These are phyloP conservation scores for Orthosia incerta DNA, from an alignment of 2,888 invertebrate species.

Conservation along the genomic window DNA sequence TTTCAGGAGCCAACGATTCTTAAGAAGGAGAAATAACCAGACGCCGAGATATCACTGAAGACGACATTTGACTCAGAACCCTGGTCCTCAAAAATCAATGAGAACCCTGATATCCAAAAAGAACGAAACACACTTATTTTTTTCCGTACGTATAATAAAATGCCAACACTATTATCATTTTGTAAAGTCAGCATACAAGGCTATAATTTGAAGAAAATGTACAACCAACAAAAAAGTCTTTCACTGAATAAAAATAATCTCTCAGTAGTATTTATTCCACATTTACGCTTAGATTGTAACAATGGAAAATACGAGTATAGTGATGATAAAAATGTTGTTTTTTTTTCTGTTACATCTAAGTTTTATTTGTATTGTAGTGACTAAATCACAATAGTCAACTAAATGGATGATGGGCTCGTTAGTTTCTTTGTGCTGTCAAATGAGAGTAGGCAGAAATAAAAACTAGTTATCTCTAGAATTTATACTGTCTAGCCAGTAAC, in stretches of 20 bases:
- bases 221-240: constrained; percentile 22
- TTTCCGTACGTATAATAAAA: background rate
- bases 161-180: constrained; percentile 6
- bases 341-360: constrained; percentile 20
- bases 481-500: constrained; percentile 10
- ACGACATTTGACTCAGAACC: background rate
- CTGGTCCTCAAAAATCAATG: background rate
- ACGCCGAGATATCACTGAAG: background rate
- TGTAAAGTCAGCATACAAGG: constrained; percentile 33
- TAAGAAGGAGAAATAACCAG: background rate
- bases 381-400: constrained; percentile 38
- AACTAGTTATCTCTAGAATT: constrained; percentile 22
- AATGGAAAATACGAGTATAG: constrained; percentile 20
- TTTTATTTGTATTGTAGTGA: constrained; percentile 37
- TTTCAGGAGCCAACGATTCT: background rate
- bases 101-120: background rate
- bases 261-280: background rate
- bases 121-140: background rate
- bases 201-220: constrained; percentile 37
- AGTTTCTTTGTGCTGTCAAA: constrained; percentile 47
- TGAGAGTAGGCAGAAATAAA: constrained; percentile 17
- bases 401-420: constrained; percentile 43
- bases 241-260: constrained; percentile 35
- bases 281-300: constrained; percentile 22
- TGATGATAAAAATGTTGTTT: background rate